phyloP scores from a whole-genome alignment of 2,888 invertebrate genomes.

The Drosophila prolongata region DNA sequence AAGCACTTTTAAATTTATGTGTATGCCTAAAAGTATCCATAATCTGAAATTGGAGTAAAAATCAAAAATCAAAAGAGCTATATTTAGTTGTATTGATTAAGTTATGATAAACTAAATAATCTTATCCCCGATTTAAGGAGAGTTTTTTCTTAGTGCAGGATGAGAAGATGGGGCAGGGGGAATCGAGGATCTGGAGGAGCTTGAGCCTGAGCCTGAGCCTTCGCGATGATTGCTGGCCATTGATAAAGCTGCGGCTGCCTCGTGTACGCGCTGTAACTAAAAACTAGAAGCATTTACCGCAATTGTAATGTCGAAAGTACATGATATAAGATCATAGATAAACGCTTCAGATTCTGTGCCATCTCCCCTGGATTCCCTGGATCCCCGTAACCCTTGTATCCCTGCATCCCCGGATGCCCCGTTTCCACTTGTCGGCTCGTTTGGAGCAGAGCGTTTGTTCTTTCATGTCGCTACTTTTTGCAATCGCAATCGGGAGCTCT shows the following conservation, averaged over 20 bases:
- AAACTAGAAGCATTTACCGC: conserved; percentile 85
- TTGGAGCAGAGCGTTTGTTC: conserved; percentile 73
- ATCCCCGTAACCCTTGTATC: not conserved
- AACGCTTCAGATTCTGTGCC: conserved; percentile 78
- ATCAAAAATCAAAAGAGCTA: too few relatives aligned
- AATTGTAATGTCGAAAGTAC: conserved; percentile 85
- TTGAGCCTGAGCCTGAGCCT: conserved; percentile 31
- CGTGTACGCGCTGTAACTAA: conserved; percentile 83
- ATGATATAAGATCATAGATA: conserved; percentile 84
- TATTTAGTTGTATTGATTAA: too few relatives aligned
- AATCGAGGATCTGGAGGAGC: conserved; percentile 27
- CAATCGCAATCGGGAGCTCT: conserved; percentile 64
- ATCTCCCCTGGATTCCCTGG: conserved; percentile 49
- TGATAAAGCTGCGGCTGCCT: conserved; percentile 77
- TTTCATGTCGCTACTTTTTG: conserved; percentile 58
- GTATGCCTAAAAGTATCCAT: too few relatives aligned
- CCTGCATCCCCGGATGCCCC: conserved; percentile 5
- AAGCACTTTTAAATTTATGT: too few relatives aligned
- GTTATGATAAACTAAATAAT: too few relatives aligned
- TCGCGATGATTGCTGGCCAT: conserved; percentile 74
- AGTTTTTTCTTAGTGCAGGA: conserved; percentile 4
- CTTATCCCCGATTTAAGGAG: too few relatives aligned
- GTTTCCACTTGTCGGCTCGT: conserved; percentile 73
- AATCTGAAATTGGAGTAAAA: too few relatives aligned
- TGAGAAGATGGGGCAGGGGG: not conserved